Evolutionary conservation across 2,888 invertebrate species (phyloP).

Genomic region (Pyrrhosoma nymphula): DNA sequence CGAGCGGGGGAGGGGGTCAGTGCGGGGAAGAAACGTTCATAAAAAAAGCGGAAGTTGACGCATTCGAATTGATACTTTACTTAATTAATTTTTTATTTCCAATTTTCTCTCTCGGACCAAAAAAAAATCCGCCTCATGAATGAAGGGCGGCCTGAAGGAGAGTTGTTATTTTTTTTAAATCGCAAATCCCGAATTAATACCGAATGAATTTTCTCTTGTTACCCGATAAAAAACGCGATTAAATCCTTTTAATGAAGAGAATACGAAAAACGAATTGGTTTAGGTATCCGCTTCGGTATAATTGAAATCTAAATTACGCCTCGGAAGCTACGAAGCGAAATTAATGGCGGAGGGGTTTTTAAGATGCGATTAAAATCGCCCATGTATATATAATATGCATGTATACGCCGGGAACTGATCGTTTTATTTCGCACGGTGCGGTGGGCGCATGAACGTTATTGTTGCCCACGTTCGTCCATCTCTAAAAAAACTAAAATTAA

Average conservation of each 20-base stretch:
- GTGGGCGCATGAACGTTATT: not conserved
- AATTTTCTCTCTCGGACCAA: slow-evolving; percentile 48
- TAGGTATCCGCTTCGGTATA: slow-evolving; percentile 58
- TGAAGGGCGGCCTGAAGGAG: slow-evolving; percentile 44
- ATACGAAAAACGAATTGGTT: slow-evolving; percentile 60
- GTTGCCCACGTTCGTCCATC: not conserved
- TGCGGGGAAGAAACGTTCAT: not conserved
- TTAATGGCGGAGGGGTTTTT: slow-evolving; percentile 41
- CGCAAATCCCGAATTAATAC: slow-evolving; percentile 67
- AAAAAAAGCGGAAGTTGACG: slow-evolving; percentile 56
- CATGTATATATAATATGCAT: slow-evolving; percentile 42
- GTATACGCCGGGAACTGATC: slow-evolving; percentile 20
- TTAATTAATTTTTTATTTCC: slow-evolving; percentile 67
- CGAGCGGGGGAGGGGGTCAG: not conserved
- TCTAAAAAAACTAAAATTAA: not conserved
- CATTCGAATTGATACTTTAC: slow-evolving; percentile 62
- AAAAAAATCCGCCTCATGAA: slow-evolving; percentile 53
- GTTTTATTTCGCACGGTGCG: slow-evolving; percentile 1
- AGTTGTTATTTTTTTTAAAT: slow-evolving; percentile 42
- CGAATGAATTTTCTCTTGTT: slow-evolving; percentile 64
- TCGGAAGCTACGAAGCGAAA: slow-evolving; percentile 29
- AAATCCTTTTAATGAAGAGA: slow-evolving; percentile 66
- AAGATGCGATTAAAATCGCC: slow-evolving; percentile 46
- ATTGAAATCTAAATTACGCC: slow-evolving; percentile 59
- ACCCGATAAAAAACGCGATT: slow-evolving; percentile 58